These are phyloP conservation scores for Papio anubis DNA, from an alignment of 2,113 vertebrate genomes.

Conservation along the genomic window DNA sequence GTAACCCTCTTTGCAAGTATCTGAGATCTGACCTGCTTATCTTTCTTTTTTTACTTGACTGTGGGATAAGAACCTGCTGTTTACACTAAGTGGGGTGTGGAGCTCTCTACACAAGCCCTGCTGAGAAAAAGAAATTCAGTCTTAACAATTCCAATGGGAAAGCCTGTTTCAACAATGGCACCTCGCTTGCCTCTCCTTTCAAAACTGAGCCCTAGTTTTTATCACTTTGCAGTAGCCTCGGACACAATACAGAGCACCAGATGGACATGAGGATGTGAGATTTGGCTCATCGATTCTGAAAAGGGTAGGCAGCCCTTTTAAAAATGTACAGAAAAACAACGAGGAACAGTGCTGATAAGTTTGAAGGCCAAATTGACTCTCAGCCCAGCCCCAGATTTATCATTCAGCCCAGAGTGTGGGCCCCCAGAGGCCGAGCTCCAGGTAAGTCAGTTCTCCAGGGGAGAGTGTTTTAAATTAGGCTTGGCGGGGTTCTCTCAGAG, in stretches of 20 bases:
- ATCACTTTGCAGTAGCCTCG: not conserved
- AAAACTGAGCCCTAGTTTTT: not conserved
- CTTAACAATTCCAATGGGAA: fast-evolving
- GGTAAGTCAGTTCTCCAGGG: not conserved
- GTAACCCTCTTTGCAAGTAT: not conserved
- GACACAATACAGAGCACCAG: not conserved
- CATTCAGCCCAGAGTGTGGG: not conserved
- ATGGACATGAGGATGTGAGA: not conserved
- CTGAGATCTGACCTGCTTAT: not conserved
- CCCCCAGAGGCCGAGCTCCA: not conserved
- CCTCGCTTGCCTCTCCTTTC: not conserved
- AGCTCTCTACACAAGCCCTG: not conserved
- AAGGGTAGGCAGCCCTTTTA: not conserved
- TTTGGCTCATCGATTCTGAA: not conserved
- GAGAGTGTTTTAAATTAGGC: not conserved
- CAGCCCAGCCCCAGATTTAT: not conserved
- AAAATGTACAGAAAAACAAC: not conserved
- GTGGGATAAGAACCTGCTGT: not conserved
- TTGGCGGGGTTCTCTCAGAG: not conserved
- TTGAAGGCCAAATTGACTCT: not conserved
- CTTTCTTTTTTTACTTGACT: not conserved
- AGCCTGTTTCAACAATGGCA: not conserved
- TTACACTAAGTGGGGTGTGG: not conserved
- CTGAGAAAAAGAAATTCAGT: not conserved
- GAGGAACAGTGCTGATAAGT: not conserved